Base-by-base conservation (phyloP, 2,113 vertebrate species). In the Xiphophorus couchianus region DNA sequence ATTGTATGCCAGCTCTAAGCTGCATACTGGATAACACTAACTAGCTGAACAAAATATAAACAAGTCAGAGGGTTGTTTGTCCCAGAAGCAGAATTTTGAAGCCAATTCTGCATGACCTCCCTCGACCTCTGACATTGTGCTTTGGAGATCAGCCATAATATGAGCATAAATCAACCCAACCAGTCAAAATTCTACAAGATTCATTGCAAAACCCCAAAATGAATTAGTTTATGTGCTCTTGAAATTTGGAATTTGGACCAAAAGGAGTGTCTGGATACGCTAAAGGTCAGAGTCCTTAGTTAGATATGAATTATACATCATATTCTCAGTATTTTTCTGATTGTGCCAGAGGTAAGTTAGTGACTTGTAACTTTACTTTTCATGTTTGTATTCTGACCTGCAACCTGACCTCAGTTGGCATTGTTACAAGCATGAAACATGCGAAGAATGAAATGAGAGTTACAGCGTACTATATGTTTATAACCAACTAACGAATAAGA, bases 241-340 rank as follows among this genome's bases (percentile, higher is more conserved):
- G 37, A 44, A 29, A 29, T 64, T n/a, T 17, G 44, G 13, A 75
- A 62, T 44, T 19, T 62, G 54, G 11, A 66, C n/a, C 58, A 25
- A 28, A 66, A 35, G 6, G 6, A 25, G n/a, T 62, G 69, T 42
- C 29, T 25, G 22, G 37, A 29, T 12, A 51, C 63, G 25, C 5
- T 15, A 7, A 22, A 37, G n/a, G 31, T 67, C 25, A 42, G 5
- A 48, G 54, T 28, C 58, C 25, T 29, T 66, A 62, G 61, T 68
- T 69, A 71, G 39, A n/a, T 29, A 65, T 78, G 48, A 72, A 86
- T 73, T 64, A 69, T 77, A 28, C 62, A 75, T 83, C 67, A 84
- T 62, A 66, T 74, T 65, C 66, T 77, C 35, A n/a, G 19, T 75
- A 58, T 48, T 70, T 31, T 19, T 48, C 65, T 48, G 67, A 67